A percentile compares a stretch with the other conserved stretches of the same genome.
phyloP scores from a whole-genome alignment of 2,888 invertebrate genomes.

The Drosophila nigricruria region DNA sequence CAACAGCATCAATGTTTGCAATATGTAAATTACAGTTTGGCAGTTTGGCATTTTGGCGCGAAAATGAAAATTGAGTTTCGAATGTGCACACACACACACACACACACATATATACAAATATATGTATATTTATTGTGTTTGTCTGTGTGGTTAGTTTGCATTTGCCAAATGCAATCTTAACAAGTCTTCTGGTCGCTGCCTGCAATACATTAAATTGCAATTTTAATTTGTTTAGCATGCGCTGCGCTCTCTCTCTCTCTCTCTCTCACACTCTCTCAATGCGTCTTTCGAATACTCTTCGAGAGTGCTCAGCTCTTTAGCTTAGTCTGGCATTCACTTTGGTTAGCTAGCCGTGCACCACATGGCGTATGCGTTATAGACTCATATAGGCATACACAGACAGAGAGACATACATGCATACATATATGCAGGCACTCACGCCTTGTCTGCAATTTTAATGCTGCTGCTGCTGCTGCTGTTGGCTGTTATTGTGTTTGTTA shows the following conservation, averaged over 20 bases:
- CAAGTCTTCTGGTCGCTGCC: conserved; percentile 47
- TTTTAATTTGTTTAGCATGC: conserved; percentile 74
- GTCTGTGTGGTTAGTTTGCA: conserved; percentile 47
- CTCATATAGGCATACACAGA: conserved; percentile 24
- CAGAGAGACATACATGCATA: conserved; percentile 27
- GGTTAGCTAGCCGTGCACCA: conserved; percentile 39
- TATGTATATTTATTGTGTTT: conserved; percentile 9
- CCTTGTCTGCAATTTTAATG: conserved; percentile 75
- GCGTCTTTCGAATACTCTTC: conserved; percentile 16
- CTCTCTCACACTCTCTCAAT: background rate
- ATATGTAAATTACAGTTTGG: conserved; percentile 71
- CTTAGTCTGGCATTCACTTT: conserved; percentile 17
- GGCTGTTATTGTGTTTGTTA: conserved; percentile 15
- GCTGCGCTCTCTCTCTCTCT: conserved; percentile 25
- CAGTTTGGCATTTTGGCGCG: conserved; percentile 74
- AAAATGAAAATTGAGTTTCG: conserved; percentile 69
- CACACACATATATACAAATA: background rate
- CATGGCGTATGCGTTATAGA: conserved; percentile 73
- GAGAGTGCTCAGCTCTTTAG: conserved; percentile 9
- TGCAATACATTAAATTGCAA: conserved; percentile 77
- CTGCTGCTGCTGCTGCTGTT: conserved; percentile 37
- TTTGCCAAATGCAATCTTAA: conserved; percentile 75
- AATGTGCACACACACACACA: conserved; percentile 5
- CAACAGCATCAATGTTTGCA: conserved; percentile 38
- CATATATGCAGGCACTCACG: conserved; percentile 52